Evolutionary conservation across 2,797 vertebrate species (phyloP).

Genomic region (Chloroceryle amazona): DNA sequence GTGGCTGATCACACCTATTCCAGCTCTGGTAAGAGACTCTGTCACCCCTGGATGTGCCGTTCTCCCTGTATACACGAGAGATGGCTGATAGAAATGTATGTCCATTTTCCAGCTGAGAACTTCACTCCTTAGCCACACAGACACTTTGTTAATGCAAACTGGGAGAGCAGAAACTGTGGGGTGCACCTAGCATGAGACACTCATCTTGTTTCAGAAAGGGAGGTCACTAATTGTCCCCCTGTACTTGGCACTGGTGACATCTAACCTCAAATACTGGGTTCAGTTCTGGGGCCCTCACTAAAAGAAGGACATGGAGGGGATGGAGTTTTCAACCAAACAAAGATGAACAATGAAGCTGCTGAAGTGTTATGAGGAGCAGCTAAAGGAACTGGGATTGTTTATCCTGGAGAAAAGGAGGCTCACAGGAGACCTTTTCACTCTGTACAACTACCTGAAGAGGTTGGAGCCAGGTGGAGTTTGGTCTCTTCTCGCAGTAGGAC

Average conservation of each 20-base stretch:
- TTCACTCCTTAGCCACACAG: background rate
- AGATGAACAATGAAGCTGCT: no score
- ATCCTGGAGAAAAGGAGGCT: no score
- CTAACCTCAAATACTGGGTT: no score
- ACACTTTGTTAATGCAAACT: fast-evolving
- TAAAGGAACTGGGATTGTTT: no score
- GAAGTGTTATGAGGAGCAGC: no score
- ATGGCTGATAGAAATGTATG: background rate
- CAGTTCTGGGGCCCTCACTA: no score
- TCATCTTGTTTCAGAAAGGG: background rate
- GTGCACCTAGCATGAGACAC: background rate
- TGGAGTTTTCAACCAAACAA: no score
- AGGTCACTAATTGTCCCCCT: background rate
- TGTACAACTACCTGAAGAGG: no score
- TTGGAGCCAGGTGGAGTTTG: background rate
- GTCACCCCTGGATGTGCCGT: background rate
- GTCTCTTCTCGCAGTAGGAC: background rate
- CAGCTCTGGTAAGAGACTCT: background rate
- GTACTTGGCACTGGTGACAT: no score
- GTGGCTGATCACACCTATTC: background rate
- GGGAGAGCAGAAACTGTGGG: background rate
- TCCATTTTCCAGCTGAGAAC: background rate
- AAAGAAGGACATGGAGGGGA: no score
- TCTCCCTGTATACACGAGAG: background rate
- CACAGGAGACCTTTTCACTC: no score